Conservation (phyloP, 2,113 vertebrate genomes). For the Catagonus wagneri region DNA sequence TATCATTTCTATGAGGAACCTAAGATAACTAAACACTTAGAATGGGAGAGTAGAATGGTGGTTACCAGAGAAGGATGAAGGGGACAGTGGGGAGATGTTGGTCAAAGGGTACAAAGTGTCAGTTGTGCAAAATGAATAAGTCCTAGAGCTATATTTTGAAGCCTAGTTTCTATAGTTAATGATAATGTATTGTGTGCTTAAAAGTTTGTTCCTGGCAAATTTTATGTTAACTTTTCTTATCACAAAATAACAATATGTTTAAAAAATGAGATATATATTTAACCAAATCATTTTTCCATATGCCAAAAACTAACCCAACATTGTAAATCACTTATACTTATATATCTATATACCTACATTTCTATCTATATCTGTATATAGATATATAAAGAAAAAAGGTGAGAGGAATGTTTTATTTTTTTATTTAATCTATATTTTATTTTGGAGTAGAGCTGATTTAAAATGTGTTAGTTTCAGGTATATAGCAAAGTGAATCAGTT, state of each 20-base stretch:
- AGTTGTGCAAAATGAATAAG: background rate
- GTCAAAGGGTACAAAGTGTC: background rate
- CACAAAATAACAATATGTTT: background rate
- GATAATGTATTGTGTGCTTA: background rate
- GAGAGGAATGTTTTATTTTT: background rate
- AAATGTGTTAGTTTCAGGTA: too few relatives aligned
- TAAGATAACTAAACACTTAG: background rate
- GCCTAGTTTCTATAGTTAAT: background rate
- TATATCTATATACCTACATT: background rate
- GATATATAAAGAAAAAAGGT: background rate
- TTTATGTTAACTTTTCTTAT: background rate
- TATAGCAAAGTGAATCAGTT: too few relatives aligned
- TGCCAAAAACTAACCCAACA: background rate
- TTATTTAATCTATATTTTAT: too few relatives aligned
- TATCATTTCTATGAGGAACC: background rate
- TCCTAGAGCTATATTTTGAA: background rate
- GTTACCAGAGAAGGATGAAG: background rate
- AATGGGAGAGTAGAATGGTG: background rate
- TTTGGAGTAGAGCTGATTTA: too few relatives aligned
- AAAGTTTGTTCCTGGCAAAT: background rate
- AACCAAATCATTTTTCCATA: background rate
- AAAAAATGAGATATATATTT: background rate
- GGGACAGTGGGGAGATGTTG: background rate
- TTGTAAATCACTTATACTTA: background rate
- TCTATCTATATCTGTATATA: background rate